Evolutionary conservation across 2,113 vertebrate species (phyloP).

Genomic region (Haliaeetus leucogaster): DNA sequence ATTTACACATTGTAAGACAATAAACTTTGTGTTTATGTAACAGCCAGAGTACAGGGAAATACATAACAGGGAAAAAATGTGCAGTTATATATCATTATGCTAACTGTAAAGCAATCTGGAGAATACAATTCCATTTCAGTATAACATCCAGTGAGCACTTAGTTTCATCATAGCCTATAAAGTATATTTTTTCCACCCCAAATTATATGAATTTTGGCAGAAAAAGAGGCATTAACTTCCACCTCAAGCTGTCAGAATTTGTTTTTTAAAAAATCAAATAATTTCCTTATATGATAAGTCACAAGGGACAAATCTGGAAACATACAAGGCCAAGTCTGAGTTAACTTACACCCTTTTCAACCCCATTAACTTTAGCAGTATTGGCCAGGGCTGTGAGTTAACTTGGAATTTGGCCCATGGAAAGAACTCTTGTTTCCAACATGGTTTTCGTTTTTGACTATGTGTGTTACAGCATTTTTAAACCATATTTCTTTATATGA

Average conservation of each 20-base stretch:
- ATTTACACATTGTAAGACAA: background rate
- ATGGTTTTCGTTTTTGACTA: background rate
- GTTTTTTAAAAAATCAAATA: background rate
- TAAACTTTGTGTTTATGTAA: background rate
- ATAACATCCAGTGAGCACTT: background rate
- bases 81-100: slow-evolving; percentile 19
- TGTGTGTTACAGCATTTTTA: background rate
- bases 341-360: slow-evolving; percentile 8
- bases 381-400: background rate
- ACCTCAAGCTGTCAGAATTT: slow-evolving; percentile 37
- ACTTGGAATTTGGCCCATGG: background rate
- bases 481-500: background rate
- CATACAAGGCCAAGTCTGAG: background rate
- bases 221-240: background rate
- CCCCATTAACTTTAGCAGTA: background rate
- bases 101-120: slow-evolving; percentile 40
- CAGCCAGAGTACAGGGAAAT: background rate
- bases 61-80: background rate
- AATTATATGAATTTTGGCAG: slow-evolving; percentile 39
- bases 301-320: slow-evolving; percentile 25
- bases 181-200: slow-evolving; percentile 3
- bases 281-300: slow-evolving; percentile 8
- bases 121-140: slow-evolving; percentile 8
- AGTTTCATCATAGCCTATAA: slow-evolving; percentile 17
- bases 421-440: background rate